Percentiles rank a stretch among this genome's conserved stretches.
Conservation (phyloP, 2,113 vertebrate species). For the Sebastes fasciatus region DNA sequence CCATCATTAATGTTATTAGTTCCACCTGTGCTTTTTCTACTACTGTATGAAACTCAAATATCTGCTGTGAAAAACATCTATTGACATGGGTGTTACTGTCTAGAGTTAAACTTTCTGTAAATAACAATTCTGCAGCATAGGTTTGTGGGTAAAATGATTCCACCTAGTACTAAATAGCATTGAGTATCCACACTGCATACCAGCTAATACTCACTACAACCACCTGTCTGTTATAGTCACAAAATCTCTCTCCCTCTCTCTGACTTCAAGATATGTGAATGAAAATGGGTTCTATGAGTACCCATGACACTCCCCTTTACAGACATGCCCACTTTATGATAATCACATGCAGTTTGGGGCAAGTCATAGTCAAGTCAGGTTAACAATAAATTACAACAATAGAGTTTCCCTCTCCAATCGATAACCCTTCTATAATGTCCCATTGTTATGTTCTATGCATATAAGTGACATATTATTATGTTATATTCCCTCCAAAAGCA, state of each 20-base stretch:
- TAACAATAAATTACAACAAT: not conserved
- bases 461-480: not conserved
- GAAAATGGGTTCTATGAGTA: no score
- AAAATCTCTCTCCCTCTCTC: no score
- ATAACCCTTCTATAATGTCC: not conserved
- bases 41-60: not conserved
- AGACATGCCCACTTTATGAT: no score
- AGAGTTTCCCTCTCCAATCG: not conserved
- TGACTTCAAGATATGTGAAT: no score
- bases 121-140: not conserved
- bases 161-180: not conserved
- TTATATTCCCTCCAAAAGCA: not conserved
- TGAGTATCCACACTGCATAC: not conserved
- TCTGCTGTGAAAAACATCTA: not conserved
- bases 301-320: no score
- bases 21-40: slow-evolving; percentile 3
- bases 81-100: not conserved
- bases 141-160: not conserved
- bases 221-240: not conserved
- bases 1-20: not conserved
- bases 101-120: not conserved
- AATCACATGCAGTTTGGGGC: no score
- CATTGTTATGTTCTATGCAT: not conserved
- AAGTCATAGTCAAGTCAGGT: not conserved
- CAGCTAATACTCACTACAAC: not conserved